phyloP scores from a whole-genome alignment of 1,140 invertebrate genomes.

The Heterodera schachtii region DNA sequence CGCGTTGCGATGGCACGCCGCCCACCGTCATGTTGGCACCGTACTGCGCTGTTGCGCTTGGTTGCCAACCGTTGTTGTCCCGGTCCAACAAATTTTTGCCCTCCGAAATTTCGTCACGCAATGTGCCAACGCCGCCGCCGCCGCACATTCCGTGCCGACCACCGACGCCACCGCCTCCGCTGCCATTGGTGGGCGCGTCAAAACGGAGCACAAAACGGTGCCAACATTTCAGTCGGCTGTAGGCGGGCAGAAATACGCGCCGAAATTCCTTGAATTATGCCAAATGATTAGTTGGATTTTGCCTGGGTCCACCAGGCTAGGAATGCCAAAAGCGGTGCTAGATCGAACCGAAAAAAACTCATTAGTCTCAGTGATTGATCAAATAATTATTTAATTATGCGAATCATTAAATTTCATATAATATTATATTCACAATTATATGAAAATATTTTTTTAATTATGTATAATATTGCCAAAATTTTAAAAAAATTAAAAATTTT shows the following conservation, averaged over 20 bases:
- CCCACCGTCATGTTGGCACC: background rate
- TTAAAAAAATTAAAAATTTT: too few relatives aligned
- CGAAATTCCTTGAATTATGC: constrained; percentile 57
- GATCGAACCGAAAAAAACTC: too few relatives aligned
- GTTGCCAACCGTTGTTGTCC: background rate
- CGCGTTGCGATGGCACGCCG: too few relatives aligned
- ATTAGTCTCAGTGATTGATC: too few relatives aligned
- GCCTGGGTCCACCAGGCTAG: background rate
- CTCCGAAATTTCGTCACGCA: background rate
- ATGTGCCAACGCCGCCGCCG: background rate
- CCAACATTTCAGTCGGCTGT: constrained; percentile 23
- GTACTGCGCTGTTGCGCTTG: background rate
- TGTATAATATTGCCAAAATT: too few relatives aligned
- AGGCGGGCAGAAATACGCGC: constrained; percentile 58
- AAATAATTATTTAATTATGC: too few relatives aligned
- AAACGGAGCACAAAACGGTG: background rate
- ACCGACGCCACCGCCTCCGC: background rate
- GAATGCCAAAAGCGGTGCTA: too few relatives aligned
- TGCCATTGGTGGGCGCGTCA: background rate
- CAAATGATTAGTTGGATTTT: background rate
- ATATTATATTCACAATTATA: too few relatives aligned
- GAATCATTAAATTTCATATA: too few relatives aligned
- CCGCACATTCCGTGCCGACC: background rate
- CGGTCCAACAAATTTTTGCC: constrained; percentile 4
- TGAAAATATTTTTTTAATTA: too few relatives aligned